Evolutionary conservation across 23 tunicate genomes (phyloP), one percentile per base, ranked within the genome.

Genomic region (Oikopleura albicans): DNA sequence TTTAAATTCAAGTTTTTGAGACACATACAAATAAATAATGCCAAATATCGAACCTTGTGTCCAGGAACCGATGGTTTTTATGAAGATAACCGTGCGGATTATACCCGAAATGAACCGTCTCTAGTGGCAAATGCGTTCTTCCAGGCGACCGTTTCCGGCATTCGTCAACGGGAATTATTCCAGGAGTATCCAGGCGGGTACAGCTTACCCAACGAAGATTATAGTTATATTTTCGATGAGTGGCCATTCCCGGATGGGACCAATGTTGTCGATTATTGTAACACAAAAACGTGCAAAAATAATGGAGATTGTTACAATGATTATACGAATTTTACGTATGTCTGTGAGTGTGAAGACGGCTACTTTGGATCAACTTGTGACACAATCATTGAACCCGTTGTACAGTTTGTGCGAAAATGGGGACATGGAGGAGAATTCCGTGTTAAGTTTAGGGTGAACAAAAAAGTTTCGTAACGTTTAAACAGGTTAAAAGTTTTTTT

Each of bases 181-280:
- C 34, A 71, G 4, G 79, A 71, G 37, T 71, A 71, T 37, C 79
- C 79, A 16, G 35, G 79, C 33, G 79, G 79, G 31, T 12, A 12
- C 79, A 12, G 34, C 31, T 37, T 71, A 2, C 79, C 79, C 33
- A 71, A 34, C 4, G 79, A 71, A 29, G 79, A 71, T 31, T 31
- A 12, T 37, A 22, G 37, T 71, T 16, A 71, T 2, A 12, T 71
- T 71, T 71, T 71, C 79, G 27, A 16, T 31, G 28, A 34, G 4
- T 71, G 79, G 79, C 79, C 88, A 1, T 87, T 91, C 63, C 83
- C 86, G 1, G 88, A 91, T 4, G 90, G 84, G 12, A 57, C 84
- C 31, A 84, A 89, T 33, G 85, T 86, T 28, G 87, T 71, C 37
- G 79, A 71, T 29, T 71, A 71, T 29, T 71, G 79, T 37, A 71